Conservation (phyloP, 2,888 invertebrate species). For the Hybos culiciformis region DNA sequence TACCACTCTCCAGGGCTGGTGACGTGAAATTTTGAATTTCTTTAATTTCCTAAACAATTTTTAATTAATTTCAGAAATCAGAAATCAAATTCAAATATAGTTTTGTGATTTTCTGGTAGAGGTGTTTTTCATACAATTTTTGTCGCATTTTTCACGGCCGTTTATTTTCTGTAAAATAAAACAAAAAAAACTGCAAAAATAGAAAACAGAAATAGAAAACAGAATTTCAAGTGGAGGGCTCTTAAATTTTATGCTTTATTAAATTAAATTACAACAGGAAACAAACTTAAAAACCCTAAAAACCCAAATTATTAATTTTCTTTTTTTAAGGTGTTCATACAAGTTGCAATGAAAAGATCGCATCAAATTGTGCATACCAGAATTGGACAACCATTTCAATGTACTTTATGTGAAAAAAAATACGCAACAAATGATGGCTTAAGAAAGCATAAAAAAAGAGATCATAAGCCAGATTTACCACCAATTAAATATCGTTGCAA, state of each 20-base stretch:
- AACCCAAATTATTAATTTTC: neutral
- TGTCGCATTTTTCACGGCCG: no score
- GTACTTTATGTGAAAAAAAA: neutral
- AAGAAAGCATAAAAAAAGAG: constrained; percentile 1
- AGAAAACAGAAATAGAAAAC: no score
- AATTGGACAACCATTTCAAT: constrained; percentile 1
- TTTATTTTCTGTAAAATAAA: no score
- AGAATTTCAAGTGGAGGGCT: no score
- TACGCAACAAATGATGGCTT: neutral
- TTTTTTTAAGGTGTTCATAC: neutral
- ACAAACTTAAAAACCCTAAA: neutral
- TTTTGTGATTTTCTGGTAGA: no score
- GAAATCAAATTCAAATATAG: no score
- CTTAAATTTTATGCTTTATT: neutral
- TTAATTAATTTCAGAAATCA: no score
- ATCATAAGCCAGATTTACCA: neutral
- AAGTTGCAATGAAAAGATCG: neutral
- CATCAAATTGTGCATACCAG: neutral
- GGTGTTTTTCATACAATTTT: no score
- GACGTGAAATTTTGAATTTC: no score
- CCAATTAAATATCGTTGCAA: neutral
- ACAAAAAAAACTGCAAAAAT: no score
- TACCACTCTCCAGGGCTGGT: no score
- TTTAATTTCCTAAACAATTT: no score
- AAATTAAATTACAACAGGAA: neutral